Base-by-base conservation (phyloP, 2,888 invertebrate genomes). In the Leptarthrus brevirostris region DNA sequence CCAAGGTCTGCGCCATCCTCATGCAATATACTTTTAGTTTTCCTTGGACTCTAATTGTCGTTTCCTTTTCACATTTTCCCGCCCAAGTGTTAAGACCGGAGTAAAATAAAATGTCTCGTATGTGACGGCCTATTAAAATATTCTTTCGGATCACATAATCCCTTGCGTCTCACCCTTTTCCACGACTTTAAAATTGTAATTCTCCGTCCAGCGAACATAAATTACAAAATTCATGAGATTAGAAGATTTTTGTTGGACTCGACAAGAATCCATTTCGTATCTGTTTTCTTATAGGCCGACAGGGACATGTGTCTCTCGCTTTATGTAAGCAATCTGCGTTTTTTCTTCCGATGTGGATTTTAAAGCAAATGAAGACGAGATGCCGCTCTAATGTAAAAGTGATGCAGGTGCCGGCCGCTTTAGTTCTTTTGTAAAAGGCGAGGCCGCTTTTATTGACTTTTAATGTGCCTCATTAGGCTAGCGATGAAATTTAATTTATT, bases 401-500 rank as follows among this genome's bases (percentile, higher is more conserved):
- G 24, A 44, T 64, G 64, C 64, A 64, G 64, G 64, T 64, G 64
- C 64, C 64, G 24, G 26, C 40, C 10, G 64, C 24, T 36, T 24
- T 20, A 40, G 18, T 69, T 66, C 44, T 52, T 72, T 58, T 34
- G 26, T 53, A 24, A 52, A 64, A 73, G 73, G 64, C 53, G 61
- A 53, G 47, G 40, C 64, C 26, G 40, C 52, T 73, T 73, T 73
- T 73, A 73, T 73, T 64, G 64, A 64, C 49, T 64, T 73, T 73
- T 73, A 64, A 73, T 73, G 64, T 26, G 24, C n/a, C 24, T 64
- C 73, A 73, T 73, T 73, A 73, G 30, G 22, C 47, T 64, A 58
- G 64, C 36, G 44, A 64, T 64, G 64, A 64, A 64, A 64, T 47
- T 64, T 44, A 64, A 64, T 64, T 64, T 64, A 44, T 64, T 3